Percentiles rank a stretch among this genome's conserved stretches.
These are phyloP conservation scores for Scolanthus callimorphus DNA, from an alignment of 92 coral and sea anemone genomes.

Conservation along the genomic window DNA sequence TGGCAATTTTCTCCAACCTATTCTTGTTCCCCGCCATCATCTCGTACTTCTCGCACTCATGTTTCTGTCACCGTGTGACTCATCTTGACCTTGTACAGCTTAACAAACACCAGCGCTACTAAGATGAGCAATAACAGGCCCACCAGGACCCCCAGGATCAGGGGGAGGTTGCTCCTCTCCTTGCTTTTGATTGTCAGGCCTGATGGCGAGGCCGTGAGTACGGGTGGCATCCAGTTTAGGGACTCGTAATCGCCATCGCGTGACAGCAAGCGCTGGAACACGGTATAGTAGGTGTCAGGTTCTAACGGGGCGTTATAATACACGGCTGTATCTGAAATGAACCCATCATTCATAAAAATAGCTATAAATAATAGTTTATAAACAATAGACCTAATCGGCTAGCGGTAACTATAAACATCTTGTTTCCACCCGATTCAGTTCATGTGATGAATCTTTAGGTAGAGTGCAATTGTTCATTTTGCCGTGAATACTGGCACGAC, in stretches of 20 bases:
- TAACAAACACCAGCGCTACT: background rate
- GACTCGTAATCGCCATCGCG: conserved; percentile 3
- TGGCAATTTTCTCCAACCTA: conserved; percentile 19
- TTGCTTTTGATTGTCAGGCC: background rate
- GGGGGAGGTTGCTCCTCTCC: background rate
- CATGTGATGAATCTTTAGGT: too few species aligned
- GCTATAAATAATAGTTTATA: background rate
- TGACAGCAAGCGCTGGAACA: conserved; percentile 23
- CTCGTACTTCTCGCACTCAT: background rate
- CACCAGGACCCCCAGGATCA: conserved; percentile 6
- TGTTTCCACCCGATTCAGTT: too few species aligned
- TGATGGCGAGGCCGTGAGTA: background rate
- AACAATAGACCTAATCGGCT: too few species aligned
- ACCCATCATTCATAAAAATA: background rate
- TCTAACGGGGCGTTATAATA: conserved; percentile 21
- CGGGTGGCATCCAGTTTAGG: conserved; percentile 17
- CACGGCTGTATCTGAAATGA: background rate
- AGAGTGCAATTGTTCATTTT: too few species aligned
- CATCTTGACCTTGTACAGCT: conserved; percentile 1
- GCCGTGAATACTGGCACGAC: too few species aligned
- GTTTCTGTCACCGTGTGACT: background rate
- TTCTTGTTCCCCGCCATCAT: conserved; percentile 6
- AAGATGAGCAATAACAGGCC: conserved; percentile 9
- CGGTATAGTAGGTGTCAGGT: conserved; percentile 21
- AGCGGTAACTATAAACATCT: too few species aligned